Evolutionary conservation across 2,113 vertebrate species (phyloP).

Genomic region (Alethe diademata): DNA sequence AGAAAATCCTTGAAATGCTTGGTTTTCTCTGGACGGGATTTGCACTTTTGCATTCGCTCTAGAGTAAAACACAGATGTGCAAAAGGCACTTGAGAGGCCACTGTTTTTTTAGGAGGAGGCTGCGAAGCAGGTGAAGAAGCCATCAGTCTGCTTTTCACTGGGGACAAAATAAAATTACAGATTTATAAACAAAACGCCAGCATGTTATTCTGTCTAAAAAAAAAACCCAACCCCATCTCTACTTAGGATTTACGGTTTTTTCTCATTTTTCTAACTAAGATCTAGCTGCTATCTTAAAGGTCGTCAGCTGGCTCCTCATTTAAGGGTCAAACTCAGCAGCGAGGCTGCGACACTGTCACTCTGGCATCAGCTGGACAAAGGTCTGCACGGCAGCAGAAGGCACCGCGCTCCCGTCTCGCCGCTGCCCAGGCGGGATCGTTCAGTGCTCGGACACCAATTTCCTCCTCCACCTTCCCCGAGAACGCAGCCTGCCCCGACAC

Average conservation of each 20-base stretch:
- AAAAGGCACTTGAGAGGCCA: conserved; percentile 91
- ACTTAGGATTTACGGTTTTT: not conserved
- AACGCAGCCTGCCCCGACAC: not conserved
- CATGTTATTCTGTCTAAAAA: accelerated
- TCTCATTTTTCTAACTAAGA: not conserved
- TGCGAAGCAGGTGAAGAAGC: conserved; percentile 53
- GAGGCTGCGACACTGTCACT: accelerated
- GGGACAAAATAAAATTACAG: not conserved
- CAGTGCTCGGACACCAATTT: accelerated
- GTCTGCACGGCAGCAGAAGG: accelerated
- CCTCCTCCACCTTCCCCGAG: no score
- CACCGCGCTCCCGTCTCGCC: not conserved
- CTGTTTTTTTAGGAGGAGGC: conserved; percentile 57
- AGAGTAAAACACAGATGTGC: conserved; percentile 86
- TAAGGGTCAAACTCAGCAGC: not conserved
- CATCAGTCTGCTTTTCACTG: conserved; percentile 49
- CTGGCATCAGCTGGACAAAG: accelerated
- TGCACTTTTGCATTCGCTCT: conserved; percentile 89
- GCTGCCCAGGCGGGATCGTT: not conserved
- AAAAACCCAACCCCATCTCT: not conserved
- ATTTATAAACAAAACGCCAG: not conserved
- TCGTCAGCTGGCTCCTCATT: accelerated
- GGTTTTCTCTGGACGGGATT: conserved; percentile 84
- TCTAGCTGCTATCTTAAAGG: not conserved
- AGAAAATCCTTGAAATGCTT: conserved; percentile 86